A percentile compares a stretch with the other conserved stretches of the same genome.
Conservation (phyloP, 2,113 vertebrate genomes). For the Rousettus leschenaultii region DNA sequence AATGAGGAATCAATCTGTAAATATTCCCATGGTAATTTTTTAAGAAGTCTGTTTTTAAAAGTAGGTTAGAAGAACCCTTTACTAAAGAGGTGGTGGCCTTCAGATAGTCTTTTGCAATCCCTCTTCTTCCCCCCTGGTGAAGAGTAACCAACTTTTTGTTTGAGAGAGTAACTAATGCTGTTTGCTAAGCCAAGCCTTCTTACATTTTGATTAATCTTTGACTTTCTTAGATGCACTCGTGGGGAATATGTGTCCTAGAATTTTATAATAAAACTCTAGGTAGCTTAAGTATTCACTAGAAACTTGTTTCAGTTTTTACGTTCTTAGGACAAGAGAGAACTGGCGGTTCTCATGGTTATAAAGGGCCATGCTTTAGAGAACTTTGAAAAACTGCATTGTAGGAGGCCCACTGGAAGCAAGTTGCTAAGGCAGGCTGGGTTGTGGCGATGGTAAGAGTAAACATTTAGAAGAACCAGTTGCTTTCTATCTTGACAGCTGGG, state of each 20-base stretch:
- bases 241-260: slow-evolving; percentile 18
- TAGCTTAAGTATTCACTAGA: background rate
- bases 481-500: slow-evolving; percentile 25
- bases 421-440: background rate
- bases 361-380: background rate
- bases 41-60: slow-evolving; percentile 39
- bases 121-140: background rate
- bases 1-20: slow-evolving; percentile 3
- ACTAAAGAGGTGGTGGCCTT: background rate
- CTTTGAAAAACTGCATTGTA: background rate
- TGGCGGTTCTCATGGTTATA: background rate
- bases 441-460: slow-evolving; percentile 20
- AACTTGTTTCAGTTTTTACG: background rate
- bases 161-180: background rate
- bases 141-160: slow-evolving; percentile 29
- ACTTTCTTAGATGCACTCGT: background rate
- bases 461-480: background rate
- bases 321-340: background rate
- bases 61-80: background rate
- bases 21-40: background rate
- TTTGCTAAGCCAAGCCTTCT: slow-evolving; percentile 6
- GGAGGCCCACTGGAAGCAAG: background rate
- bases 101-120: slow-evolving; percentile 3
- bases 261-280: background rate
- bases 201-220: slow-evolving; percentile 38